These are phyloP conservation scores for Norana najaformis DNA, from an alignment of 2,888 invertebrate species.

Conservation along the genomic window DNA sequence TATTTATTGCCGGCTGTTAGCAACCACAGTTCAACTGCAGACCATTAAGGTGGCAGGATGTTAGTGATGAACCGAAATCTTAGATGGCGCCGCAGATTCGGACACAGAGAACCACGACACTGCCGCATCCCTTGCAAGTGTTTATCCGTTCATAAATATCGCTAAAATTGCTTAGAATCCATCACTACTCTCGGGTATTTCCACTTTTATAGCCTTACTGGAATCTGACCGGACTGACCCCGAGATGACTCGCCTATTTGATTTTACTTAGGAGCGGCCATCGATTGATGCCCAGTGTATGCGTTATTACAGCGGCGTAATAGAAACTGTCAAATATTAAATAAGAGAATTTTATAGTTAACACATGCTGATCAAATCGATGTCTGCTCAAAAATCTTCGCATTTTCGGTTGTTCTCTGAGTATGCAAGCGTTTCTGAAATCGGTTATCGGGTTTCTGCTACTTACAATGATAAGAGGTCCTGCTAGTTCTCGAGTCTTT, in stretches of 20 bases:
- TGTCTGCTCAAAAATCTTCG: neutral
- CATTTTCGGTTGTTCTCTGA: neutral
- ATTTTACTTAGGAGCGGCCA: neutral
- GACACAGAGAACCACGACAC: neutral
- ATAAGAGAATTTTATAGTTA: too few species aligned
- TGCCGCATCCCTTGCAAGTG: neutral
- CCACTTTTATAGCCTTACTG: neutral
- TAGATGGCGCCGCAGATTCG: neutral
- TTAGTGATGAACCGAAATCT: neutral
- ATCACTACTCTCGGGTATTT: neutral
- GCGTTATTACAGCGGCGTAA: neutral
- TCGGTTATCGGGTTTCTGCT: neutral
- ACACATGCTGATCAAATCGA: neutral
- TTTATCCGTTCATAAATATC: neutral
- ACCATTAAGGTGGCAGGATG: neutral
- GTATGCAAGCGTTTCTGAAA: neutral
- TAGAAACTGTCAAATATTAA: slow-evolving; percentile 13
- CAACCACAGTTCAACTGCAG: neutral
- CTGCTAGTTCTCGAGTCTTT: too few species aligned
- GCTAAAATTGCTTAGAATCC: neutral
- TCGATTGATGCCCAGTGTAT: neutral
- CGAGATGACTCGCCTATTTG: neutral
- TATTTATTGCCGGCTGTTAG: neutral
- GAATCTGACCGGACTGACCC: neutral
- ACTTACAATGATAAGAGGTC: too few species aligned